A percentile compares a stretch with the other conserved stretches of the same genome.
phyloP scores from a whole-genome alignment of 92 coral and sea anemone species.

The Palythoa heliodiscus region DNA sequence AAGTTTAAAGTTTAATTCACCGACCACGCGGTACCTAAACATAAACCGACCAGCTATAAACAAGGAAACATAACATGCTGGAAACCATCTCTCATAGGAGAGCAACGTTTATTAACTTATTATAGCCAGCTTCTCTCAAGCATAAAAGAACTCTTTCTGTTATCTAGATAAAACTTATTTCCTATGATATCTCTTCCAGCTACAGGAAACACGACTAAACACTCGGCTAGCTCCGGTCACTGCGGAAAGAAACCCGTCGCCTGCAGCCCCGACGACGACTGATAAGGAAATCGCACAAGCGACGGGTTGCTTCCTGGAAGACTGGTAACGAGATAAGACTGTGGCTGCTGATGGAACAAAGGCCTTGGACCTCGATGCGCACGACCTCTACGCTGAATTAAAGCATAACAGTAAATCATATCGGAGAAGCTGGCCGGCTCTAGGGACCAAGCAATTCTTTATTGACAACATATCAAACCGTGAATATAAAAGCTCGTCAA shows the following conservation, averaged over 20 bases:
- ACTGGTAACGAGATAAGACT: slow-evolving; percentile 36
- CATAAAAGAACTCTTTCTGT: not conserved
- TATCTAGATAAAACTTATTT: not conserved
- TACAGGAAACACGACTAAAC: slow-evolving; percentile 10
- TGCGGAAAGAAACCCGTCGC: slow-evolving; percentile 38
- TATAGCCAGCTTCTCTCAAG: slow-evolving; percentile 8
- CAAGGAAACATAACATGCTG: slow-evolving; percentile 28
- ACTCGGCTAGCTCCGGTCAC: not conserved
- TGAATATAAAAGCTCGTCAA: too few relatives aligned
- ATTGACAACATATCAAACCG: too few relatives aligned
- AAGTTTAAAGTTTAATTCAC: too few relatives aligned
- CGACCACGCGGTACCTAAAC: slow-evolving; percentile 1
- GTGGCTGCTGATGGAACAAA: slow-evolving; percentile 1
- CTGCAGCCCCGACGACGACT: slow-evolving; percentile 30
- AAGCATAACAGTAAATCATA: too few relatives aligned
- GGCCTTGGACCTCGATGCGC: slow-evolving; percentile 17
- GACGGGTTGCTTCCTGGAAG: slow-evolving; percentile 42
- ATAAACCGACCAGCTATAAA: slow-evolving; percentile 31
- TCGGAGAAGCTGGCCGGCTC: too few relatives aligned
- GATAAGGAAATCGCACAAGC: slow-evolving; percentile 40
- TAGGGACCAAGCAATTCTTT: too few relatives aligned
- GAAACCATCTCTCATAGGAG: slow-evolving; percentile 3
- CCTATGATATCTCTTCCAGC: not conserved
- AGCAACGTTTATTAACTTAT: slow-evolving; percentile 24
- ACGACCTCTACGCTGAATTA: too few relatives aligned